Conservation (phyloP, 2,888 invertebrate species). For the Pammene fasciana region DNA sequence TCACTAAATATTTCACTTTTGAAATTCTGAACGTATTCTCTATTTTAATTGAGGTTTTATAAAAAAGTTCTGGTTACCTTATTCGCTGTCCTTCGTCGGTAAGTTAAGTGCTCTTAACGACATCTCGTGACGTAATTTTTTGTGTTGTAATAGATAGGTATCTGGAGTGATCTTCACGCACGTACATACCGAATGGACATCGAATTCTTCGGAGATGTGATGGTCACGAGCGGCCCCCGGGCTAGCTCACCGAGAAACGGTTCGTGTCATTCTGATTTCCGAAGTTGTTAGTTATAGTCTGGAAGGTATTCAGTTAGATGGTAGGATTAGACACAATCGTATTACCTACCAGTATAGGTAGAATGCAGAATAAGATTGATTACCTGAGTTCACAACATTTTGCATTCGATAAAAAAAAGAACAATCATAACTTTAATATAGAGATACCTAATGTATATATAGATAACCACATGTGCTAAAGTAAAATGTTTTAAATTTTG, state of each 20-base stretch:
- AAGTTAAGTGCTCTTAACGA: slow-evolving; percentile 15
- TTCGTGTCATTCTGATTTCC: slow-evolving; percentile 19
- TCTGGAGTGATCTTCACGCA: slow-evolving; percentile 66
- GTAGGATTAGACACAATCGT: too few species aligned
- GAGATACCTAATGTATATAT: too few species aligned
- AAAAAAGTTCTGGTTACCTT: not conserved
- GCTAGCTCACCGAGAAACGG: slow-evolving; percentile 6
- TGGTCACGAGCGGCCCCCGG: slow-evolving; percentile 64
- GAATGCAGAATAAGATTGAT: too few species aligned
- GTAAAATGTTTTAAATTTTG: too few species aligned
- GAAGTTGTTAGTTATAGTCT: not conserved
- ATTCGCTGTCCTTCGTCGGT: slow-evolving; percentile 6
- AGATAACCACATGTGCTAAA: too few species aligned
- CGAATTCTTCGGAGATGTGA: slow-evolving; percentile 66
- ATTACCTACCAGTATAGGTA: too few species aligned
- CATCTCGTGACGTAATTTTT: slow-evolving; percentile 41
- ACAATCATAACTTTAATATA: too few species aligned
- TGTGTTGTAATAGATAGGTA: slow-evolving; percentile 35
- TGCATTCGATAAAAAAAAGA: too few species aligned
- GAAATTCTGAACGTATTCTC: not conserved
- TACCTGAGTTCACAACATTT: too few species aligned
- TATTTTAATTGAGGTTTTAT: not conserved
- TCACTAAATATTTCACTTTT: not conserved
- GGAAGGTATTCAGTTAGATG: not conserved
- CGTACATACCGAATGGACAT: slow-evolving; percentile 68